These are phyloP conservation scores for Sebastes vulpes DNA, from an alignment of 2,797 vertebrate genomes.

Conservation along the genomic window DNA sequence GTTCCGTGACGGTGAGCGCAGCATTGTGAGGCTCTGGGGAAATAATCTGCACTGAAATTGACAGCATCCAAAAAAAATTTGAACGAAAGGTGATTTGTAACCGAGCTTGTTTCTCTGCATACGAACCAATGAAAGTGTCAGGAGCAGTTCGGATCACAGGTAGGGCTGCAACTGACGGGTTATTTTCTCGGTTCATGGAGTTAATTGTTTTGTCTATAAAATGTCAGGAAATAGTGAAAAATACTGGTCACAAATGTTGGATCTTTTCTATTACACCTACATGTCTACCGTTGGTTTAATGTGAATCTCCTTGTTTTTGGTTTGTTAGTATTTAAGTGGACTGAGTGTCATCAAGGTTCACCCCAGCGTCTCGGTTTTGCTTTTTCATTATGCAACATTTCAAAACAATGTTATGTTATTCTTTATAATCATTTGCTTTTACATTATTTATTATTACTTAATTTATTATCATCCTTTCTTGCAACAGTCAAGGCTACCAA, in stretches of 20 bases:
- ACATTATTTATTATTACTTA: background rate
- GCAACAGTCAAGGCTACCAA: background rate
- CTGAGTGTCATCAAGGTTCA: background rate
- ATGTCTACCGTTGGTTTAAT: background rate
- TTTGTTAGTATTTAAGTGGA: background rate
- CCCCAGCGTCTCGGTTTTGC: background rate
- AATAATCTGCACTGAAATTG: conserved; percentile 25
- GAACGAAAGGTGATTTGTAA: conserved; percentile 10
- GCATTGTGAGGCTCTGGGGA: conserved; percentile 23
- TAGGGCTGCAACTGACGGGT: background rate
- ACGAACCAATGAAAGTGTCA: background rate
- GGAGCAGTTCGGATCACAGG: background rate
- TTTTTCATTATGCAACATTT: background rate
- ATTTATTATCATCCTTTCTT: background rate
- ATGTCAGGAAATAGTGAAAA: background rate
- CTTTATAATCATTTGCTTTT: background rate
- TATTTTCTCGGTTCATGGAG: background rate
- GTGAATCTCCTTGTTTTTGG: background rate
- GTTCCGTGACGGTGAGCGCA: conserved; percentile 1
- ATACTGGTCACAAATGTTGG: background rate
- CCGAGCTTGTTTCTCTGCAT: conserved; percentile 3
- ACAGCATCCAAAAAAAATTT: background rate
- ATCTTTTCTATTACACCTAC: background rate
- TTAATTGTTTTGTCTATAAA: background rate
- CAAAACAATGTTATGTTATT: background rate